Conservation (phyloP, 2,113 vertebrate species). For the Myrmecophaga tridactyla region DNA sequence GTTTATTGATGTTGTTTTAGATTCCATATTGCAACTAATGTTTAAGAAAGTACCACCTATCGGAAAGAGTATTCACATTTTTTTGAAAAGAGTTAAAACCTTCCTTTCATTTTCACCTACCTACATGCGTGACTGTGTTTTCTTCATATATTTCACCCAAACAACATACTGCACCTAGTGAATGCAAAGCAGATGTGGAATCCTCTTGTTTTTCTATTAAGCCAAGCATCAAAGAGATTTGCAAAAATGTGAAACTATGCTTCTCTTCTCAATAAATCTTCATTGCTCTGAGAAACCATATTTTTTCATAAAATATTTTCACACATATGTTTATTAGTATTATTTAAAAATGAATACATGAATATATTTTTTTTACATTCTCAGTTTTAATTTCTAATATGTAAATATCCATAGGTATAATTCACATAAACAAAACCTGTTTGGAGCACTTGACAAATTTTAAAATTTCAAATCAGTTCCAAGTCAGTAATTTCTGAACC, state of each 20-base stretch:
- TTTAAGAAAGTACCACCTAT: background rate
- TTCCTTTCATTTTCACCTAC: background rate
- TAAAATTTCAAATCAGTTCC: background rate
- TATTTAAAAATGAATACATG: background rate
- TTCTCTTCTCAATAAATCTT: background rate
- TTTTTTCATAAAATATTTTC: slow-evolving; percentile 18
- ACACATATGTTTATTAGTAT: background rate
- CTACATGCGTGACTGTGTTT: background rate
- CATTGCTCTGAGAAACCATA: background rate
- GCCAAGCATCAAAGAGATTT: background rate
- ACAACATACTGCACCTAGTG: background rate
- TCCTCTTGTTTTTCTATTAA: background rate
- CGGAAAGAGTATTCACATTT: background rate
- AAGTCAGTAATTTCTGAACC: background rate
- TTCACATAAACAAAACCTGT: background rate
- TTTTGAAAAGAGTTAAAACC: slow-evolving; percentile 3
- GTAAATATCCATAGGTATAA: background rate
- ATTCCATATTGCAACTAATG: background rate
- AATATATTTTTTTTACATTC: background rate
- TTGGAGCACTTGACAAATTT: background rate
- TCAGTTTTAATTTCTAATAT: background rate
- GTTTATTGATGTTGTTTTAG: background rate
- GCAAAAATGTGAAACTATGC: background rate
- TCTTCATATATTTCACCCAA: background rate
- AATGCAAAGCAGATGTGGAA: background rate